Conservation (phyloP, 1,140 invertebrate species). For the Drosophila sucinea region DNA sequence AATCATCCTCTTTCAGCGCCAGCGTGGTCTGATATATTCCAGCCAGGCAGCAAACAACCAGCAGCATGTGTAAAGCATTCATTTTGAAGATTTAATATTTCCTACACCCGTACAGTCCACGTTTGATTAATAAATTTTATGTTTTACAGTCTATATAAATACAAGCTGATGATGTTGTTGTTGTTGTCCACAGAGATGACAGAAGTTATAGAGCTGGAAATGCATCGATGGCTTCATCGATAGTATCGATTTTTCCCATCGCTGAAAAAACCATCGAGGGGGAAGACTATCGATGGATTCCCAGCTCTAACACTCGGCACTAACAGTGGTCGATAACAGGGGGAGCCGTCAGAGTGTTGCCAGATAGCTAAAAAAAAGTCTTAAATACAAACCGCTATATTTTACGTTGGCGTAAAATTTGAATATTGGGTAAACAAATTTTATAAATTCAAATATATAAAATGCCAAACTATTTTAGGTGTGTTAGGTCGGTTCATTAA, state of each 20-base stretch:
- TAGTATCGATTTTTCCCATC: no score
- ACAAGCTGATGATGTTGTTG: slow-evolving; percentile 17
- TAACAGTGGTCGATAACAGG: no score
- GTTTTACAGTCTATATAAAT: slow-evolving; percentile 15
- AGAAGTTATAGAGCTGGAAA: not conserved
- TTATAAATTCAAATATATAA: not conserved
- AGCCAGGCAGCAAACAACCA: slow-evolving; percentile 55
- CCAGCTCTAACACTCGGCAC: no score
- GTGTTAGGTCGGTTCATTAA: not conserved
- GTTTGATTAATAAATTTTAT: slow-evolving; percentile 18
- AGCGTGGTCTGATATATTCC: slow-evolving; percentile 49
- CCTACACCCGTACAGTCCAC: not conserved
- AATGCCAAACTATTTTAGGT: not conserved
- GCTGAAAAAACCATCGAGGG: no score
- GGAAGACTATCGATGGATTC: no score
- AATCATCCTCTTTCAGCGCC: slow-evolving; percentile 88
- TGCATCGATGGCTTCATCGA: no score
- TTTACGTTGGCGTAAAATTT: not conserved
- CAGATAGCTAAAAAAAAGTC: no score
- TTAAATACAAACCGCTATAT: no score
- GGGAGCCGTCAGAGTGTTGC: no score
- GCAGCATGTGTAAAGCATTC: slow-evolving; percentile 62
- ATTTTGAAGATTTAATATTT: slow-evolving; percentile 37
- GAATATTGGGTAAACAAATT: not conserved
- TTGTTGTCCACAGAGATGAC: slow-evolving; percentile 17